Evolutionary conservation across 1,140 invertebrate species (phyloP).

Genomic region (Limonius californicus): DNA sequence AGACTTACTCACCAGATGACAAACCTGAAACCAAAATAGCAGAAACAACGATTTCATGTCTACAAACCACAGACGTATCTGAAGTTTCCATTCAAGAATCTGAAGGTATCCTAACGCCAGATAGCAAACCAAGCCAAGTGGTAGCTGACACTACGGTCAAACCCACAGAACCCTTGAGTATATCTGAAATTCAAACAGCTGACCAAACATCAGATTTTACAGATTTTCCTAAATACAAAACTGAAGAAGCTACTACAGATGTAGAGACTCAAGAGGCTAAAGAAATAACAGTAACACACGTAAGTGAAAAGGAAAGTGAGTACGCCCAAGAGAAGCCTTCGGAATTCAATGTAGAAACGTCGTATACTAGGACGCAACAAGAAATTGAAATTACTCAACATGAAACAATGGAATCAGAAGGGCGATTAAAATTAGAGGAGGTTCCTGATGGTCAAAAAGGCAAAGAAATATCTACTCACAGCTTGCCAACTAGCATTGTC

Average conservation of each 20-base stretch:
- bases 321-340: slow-evolving; percentile 44
- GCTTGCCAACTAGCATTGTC: slow-evolving; percentile 55
- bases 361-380: slow-evolving; percentile 47
- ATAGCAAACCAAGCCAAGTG: slow-evolving; percentile 47
- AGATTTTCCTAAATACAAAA: slow-evolving; percentile 52
- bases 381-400: slow-evolving; percentile 52
- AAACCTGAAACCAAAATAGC: slow-evolving; percentile 51
- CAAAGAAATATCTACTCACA: slow-evolving; percentile 52
- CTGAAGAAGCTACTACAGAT: slow-evolving; percentile 50
- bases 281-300: slow-evolving; percentile 52
- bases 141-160: slow-evolving; percentile 52
- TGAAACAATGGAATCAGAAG: slow-evolving; percentile 56
- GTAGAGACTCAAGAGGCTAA: slow-evolving; percentile 57
- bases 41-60: slow-evolving; percentile 49
- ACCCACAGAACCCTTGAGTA: slow-evolving; percentile 53
- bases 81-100: slow-evolving; percentile 55
- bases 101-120: slow-evolving; percentile 50
- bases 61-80: slow-evolving; percentile 55
- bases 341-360: slow-evolving; percentile 44
- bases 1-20: slow-evolving; percentile 47
- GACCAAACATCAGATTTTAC: slow-evolving; percentile 54
- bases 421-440: slow-evolving; percentile 48
- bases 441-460: slow-evolving; percentile 55
- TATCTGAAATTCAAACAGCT: slow-evolving; percentile 54
- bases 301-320: slow-evolving; percentile 54